Conservation (phyloP, 2,113 vertebrate genomes). For the Ramphastos sulfuratus region DNA sequence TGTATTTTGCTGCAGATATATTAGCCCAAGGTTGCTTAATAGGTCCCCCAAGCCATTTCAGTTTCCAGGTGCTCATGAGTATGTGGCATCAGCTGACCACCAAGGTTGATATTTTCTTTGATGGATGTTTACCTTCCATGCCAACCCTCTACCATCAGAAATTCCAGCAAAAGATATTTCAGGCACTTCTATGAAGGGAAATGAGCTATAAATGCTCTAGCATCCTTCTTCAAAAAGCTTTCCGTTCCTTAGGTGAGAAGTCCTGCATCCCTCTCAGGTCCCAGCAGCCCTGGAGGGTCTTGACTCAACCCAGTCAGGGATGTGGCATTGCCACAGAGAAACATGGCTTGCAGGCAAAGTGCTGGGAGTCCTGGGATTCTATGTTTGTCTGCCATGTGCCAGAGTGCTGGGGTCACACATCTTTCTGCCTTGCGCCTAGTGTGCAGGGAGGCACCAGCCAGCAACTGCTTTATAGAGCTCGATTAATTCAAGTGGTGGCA, state of each 20-base stretch:
- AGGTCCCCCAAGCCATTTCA: background rate
- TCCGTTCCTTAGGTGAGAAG: accelerated
- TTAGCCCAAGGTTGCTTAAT: background rate
- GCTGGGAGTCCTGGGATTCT: background rate
- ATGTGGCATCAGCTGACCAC: background rate
- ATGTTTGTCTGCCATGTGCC: background rate
- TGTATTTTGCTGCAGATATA: constrained; percentile 7
- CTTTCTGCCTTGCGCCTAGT: background rate
- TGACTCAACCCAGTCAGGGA: background rate
- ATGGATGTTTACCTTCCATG: background rate
- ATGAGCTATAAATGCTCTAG: background rate
- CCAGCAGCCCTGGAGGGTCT: background rate
- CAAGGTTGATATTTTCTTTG: background rate
- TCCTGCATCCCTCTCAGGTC: background rate
- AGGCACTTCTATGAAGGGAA: background rate
- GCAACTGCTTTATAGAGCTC: background rate
- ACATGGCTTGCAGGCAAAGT: accelerated
- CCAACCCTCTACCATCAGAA: background rate
- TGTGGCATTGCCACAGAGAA: background rate
- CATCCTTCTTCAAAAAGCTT: background rate
- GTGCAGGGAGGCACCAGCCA: background rate
- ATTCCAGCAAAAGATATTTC: background rate
- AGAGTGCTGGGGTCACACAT: background rate
- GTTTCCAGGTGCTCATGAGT: background rate
- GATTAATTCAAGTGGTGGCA: constrained; percentile 6